Evolutionary conservation across 1,140 invertebrate genomes (phyloP), one percentile per base, ranked within the genome.

Genomic region (Drosophila lacteicornis): DNA sequence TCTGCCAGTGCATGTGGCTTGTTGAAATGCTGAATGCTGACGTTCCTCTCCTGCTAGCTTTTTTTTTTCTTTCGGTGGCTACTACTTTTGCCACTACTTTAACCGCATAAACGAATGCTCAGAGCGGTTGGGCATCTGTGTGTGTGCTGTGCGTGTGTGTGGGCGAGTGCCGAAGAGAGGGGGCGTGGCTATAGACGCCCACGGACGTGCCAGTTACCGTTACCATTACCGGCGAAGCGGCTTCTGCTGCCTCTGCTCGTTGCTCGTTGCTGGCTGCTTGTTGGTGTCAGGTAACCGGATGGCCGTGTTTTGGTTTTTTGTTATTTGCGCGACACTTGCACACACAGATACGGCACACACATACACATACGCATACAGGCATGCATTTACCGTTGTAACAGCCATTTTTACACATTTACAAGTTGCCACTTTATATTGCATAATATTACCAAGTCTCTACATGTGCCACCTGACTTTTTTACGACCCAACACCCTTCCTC

Each of bases 321-420:
- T 82, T 83, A 76, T 83, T 79, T 83, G 78, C 78, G 75, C 46
- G 58, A 77, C 60, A 80, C 36, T 63, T 42, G 33, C 53, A 62
- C 55, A 58, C 46, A 58, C 46, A 56, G 46, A 51, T 46, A 66
- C 56, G 45, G 27, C 49, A 49, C 33, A 40, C 27, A 46, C 47
- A 61, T 30, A 56, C 27, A 50, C 57, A 40, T 33, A 65, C 30
- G 49, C 30, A 55, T 22, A 51, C 42, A 11, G 19, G 50, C 58
- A 30, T 55, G 51, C 47, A 56, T 56, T 56, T 56, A 40, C 19
- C 33, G 43, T 36, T 75, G 45, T 49, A 70, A 71, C 55, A 78
- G 76, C 57, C 75, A 71, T 80, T 84, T 86, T 82, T 87, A 77
- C 67, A 77, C 83, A 82, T 86, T 69, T 82, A 87, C 75, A 79